These are phyloP conservation scores for Loriculus beryllinus DNA, from an alignment of 2,797 vertebrate genomes.

Conservation along the genomic window DNA sequence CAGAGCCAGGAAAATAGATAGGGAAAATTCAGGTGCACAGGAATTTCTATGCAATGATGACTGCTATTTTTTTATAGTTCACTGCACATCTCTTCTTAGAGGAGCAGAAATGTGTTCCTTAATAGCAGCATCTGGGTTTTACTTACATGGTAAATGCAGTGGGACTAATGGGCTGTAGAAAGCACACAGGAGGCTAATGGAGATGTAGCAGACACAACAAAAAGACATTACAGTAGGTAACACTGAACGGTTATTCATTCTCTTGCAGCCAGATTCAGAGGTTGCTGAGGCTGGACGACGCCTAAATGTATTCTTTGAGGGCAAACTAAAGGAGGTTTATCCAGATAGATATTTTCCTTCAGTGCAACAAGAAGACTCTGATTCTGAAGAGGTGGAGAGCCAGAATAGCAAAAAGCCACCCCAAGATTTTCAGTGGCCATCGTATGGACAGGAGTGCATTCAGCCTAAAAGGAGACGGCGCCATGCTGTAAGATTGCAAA, in stretches of 20 bases:
- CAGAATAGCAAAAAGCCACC: slow-evolving; percentile 74
- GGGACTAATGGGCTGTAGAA: not conserved
- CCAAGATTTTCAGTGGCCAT: slow-evolving; percentile 87
- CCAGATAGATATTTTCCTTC: slow-evolving; percentile 81
- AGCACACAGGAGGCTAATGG: not conserved
- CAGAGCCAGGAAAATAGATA: not conserved
- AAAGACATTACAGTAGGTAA: no score
- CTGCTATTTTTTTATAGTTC: not conserved
- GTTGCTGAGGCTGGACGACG: slow-evolving; percentile 93
- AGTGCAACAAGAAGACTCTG: slow-evolving; percentile 83
- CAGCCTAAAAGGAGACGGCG: slow-evolving; percentile 94
- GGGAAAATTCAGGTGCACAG: not conserved
- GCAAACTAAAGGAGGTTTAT: slow-evolving; percentile 87
- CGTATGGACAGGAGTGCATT: slow-evolving; percentile 83
- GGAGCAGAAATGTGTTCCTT: not conserved
- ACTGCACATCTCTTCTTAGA: not conserved
- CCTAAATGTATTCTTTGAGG: slow-evolving; percentile 87
- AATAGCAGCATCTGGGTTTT: not conserved
- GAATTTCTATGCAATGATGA: not conserved
- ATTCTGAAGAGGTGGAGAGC: slow-evolving; percentile 86
- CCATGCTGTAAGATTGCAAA: slow-evolving; percentile 79
- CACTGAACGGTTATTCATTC: not conserved
- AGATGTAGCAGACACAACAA: not conserved
- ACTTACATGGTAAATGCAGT: not conserved
- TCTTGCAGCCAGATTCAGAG: slow-evolving; percentile 91